Percentiles rank a stretch among this genome's conserved stretches.
phyloP scores from a whole-genome alignment of 2,797 vertebrate species.

The Nyctibius grandis region DNA sequence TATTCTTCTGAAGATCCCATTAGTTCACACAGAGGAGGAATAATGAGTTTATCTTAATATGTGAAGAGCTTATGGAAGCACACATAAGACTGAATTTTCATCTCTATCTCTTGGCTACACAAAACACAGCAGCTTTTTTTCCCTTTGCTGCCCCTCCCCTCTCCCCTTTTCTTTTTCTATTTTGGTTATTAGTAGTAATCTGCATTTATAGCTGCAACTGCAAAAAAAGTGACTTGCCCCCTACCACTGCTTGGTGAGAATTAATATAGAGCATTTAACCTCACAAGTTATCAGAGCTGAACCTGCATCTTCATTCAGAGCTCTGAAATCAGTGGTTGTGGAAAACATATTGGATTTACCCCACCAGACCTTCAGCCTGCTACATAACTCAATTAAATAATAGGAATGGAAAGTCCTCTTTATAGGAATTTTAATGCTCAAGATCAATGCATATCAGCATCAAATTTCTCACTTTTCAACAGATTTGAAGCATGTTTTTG shows the following conservation, averaged over 20 bases:
- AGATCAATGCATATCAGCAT: background rate
- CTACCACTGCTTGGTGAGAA: background rate
- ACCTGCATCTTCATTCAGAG: background rate
- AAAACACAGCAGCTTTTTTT: background rate
- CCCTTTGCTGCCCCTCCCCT: fast-evolving
- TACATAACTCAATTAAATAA: background rate
- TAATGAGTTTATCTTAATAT: background rate
- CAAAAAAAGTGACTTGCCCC: background rate
- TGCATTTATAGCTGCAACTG: background rate
- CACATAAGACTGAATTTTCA: background rate
- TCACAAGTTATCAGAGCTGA: background rate
- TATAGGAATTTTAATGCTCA: background rate
- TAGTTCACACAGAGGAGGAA: background rate
- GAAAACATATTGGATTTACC: background rate
- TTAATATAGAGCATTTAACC: background rate
- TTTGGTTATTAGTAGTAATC: background rate
- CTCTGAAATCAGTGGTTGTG: background rate
- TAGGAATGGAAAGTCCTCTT: background rate
- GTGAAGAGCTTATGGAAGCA: background rate
- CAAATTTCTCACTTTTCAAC: background rate
- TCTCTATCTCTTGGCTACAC: background rate
- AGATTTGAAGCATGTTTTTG: background rate
- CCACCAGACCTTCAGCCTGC: background rate
- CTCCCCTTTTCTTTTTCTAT: background rate
- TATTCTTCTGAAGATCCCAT: background rate